Percentiles rank a stretch among this genome's conserved stretches.
Evolutionary conservation across 2,113 vertebrate species (phyloP).

Genomic region (Danionella cerebrum): DNA sequence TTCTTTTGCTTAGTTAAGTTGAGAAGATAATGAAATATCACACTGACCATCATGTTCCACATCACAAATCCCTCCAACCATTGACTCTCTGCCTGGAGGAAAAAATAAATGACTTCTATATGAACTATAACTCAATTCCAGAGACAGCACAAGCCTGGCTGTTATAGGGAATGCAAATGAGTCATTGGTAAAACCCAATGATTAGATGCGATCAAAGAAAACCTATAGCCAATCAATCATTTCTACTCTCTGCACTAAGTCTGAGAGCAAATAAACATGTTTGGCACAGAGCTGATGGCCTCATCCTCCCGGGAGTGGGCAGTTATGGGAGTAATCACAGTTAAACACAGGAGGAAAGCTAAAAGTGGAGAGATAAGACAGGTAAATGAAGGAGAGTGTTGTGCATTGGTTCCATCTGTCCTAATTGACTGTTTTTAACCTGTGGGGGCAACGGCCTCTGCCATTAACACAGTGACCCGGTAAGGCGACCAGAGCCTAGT

Average conservation of each 20-base stretch:
- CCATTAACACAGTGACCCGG: constrained; percentile 19
- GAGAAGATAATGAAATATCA: neutral
- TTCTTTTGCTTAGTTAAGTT: constrained; percentile 25
- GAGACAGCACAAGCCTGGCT: neutral
- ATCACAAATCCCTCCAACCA: constrained; percentile 15
- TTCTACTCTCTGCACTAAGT: neutral
- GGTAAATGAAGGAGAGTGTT: constrained; percentile 5
- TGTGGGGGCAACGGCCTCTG: neutral
- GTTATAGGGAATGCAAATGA: too few species aligned
- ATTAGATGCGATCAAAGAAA: neutral
- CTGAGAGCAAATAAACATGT: constrained; percentile 11
- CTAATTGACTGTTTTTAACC: constrained; percentile 42
- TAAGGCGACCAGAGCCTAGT: neutral
- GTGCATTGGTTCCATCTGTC: constrained; percentile 46
- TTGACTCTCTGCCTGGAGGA: neutral
- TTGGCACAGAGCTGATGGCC: neutral
- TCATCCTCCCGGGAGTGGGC: neutral
- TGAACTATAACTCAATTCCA: constrained; percentile 13
- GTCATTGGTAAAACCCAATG: neutral
- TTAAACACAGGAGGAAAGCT: neutral
- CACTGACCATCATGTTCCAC: neutral
- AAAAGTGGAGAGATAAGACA: constrained; percentile 17
- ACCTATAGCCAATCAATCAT: neutral
- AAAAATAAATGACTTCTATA: constrained; percentile 25
- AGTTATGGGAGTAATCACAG: neutral